Base-by-base conservation (phyloP, 2,113 vertebrate genomes). In the Anguilla rostrata region DNA sequence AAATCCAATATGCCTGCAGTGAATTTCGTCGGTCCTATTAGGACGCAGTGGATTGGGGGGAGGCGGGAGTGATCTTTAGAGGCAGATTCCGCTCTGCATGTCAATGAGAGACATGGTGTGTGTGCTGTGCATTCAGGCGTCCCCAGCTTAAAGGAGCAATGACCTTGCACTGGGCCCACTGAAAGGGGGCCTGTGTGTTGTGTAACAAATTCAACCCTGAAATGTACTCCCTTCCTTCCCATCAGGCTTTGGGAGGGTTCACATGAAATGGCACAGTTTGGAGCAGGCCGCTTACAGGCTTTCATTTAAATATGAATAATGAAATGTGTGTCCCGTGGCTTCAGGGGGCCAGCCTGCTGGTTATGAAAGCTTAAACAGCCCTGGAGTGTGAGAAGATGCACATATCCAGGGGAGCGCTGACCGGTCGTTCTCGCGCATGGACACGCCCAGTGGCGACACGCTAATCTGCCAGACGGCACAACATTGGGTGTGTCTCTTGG, bases 291-390 rank as follows among this genome's bases (percentile, higher is more conserved):
- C n/a, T 63, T 49, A 75, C 1, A 78, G 66, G 39, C 40, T 49
- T 84, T 81, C 46, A 82, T 84, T 60, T 41, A 56, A 82, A 79
- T 86, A 90, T 87, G 87, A 89, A 89, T 87, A 89, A 87, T 86
- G 83, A 81, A 63, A 60, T 82, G 63, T 86, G 57, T 86, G 83
- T 85, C 43, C 84, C 84, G 49, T 7, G 84, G 79, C 85, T 87
- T 81, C 79, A 84, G 9, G 71, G 71, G 71, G 26, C n/a, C 9
- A 34, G 26, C 71, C 71, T 34, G 26, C 71, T 75, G 1, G n/a
- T 29, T 29, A 29, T 34, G 26, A 75, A 75, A 14, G n/a, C n/a
- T 22, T 34, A 34, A n/a, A 75, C 26, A 26, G 71, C 71, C 71
- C 26, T 75, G 0, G 71, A 34, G n/a, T 22, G 71, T 7, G 71